Evolutionary conservation across 1,140 invertebrate species (phyloP).

Genomic region (Teleopsis dalmanni): DNA sequence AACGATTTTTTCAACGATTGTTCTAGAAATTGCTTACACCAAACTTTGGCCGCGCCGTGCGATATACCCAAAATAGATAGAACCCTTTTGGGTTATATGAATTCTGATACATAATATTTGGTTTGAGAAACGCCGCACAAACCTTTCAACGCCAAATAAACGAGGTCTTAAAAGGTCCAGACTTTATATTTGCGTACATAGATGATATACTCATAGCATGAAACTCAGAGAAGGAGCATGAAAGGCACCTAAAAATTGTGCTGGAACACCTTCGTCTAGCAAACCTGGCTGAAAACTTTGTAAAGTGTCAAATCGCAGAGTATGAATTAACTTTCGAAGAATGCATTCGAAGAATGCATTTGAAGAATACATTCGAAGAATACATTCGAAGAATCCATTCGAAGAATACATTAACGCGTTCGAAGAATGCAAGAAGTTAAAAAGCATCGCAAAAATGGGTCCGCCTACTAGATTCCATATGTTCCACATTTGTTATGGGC

Average conservation of each 20-base stretch:
- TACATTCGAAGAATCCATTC: neutral
- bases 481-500: neutral
- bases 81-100: neutral
- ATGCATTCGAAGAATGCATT: neutral
- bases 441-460: neutral
- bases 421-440: neutral
- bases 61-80: neutral
- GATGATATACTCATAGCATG: slow-evolving; percentile 1
- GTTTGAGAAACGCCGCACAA: neutral
- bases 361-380: slow-evolving; percentile 20
- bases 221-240: neutral
- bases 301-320: neutral
- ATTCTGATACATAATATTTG: too few species aligned
- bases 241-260: neutral
- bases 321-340: neutral
- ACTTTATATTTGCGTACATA: neutral
- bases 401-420: neutral
- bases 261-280: neutral
- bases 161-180: neutral
- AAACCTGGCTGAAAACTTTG: neutral
- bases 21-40: too few species aligned
- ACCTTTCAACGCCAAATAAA: neutral
- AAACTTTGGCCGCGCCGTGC: too few species aligned
- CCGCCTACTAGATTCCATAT: neutral
- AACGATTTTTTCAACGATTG: slow-evolving; percentile 8